Percentiles rank a stretch among this genome's conserved stretches.
These are phyloP conservation scores for Phaethornis superciliosus DNA, from an alignment of 2,113 vertebrate species.

Conservation along the genomic window DNA sequence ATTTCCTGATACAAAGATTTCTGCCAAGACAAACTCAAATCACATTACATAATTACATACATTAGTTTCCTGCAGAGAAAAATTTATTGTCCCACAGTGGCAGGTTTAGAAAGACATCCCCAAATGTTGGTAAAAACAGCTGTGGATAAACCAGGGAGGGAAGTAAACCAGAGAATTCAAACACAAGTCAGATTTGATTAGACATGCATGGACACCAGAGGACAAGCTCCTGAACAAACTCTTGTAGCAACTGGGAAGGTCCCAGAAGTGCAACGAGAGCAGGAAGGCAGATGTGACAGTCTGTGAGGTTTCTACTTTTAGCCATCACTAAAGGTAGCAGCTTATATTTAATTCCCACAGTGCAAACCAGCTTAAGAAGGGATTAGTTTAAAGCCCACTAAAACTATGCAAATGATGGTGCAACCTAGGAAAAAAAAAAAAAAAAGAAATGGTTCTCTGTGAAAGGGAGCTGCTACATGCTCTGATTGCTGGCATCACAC, in stretches of 20 bases:
- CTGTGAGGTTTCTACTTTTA: neutral
- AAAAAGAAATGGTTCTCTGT: neutral
- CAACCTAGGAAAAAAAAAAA: neutral
- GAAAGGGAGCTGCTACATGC: neutral
- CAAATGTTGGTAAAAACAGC: neutral
- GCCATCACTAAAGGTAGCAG: neutral
- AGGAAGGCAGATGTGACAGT: neutral
- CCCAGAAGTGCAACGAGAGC: neutral
- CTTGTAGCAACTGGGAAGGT: neutral
- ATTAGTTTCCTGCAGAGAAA: neutral
- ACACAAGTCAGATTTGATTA: neutral
- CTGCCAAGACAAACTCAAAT: neutral
- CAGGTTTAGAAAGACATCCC: neutral
- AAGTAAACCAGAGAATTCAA: neutral
- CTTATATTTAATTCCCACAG: conserved; percentile 1
- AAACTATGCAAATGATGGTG: neutral
- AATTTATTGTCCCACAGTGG: neutral
- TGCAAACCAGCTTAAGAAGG: conserved; percentile 15
- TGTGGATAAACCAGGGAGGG: neutral
- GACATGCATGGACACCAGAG: neutral
- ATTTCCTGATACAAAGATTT: neutral
- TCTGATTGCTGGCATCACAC: rapidly evolving
- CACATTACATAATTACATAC: neutral
- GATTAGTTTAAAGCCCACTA: conserved; percentile 27
- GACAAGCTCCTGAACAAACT: neutral